Evolutionary conservation across 2,113 vertebrate species (phyloP).

Genomic region (Zosterops hypoxanthus): DNA sequence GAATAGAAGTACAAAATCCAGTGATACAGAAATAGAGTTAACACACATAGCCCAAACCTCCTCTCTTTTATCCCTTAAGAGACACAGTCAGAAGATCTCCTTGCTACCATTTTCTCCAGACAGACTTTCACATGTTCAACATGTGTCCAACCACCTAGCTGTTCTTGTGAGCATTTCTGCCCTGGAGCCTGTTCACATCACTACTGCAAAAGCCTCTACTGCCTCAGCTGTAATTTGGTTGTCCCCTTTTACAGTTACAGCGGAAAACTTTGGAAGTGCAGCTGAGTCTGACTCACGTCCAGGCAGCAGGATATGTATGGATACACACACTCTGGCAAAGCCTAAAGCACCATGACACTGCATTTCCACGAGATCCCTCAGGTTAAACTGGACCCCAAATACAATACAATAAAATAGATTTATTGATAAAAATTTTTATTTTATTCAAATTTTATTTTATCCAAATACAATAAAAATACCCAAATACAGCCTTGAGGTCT

Average conservation of each 20-base stretch:
- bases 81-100: too few relatives aligned
- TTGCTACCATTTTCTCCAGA: not conserved
- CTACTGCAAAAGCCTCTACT: not conserved
- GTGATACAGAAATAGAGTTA: too few relatives aligned
- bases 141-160: not conserved
- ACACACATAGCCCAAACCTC: too few relatives aligned
- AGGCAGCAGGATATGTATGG: not conserved
- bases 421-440: too few relatives aligned
- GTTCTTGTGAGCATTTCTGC: not conserved
- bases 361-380: not conserved
- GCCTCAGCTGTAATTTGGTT: not conserved
- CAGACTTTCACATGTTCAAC: not conserved
- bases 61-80: too few relatives aligned
- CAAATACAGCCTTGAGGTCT: not conserved
- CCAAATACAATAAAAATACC: not conserved
- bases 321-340: not conserved
- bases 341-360: not conserved
- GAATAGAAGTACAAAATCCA: too few relatives aligned
- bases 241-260: not conserved
- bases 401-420: not conserved
- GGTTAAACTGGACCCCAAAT: not conserved
- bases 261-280: not conserved
- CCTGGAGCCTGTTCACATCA: not conserved
- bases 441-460: not conserved
- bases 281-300: not conserved